These are phyloP conservation scores for Stomatorhinus walkeri DNA, from an alignment of 2,797 vertebrate genomes.

Conservation along the genomic window DNA sequence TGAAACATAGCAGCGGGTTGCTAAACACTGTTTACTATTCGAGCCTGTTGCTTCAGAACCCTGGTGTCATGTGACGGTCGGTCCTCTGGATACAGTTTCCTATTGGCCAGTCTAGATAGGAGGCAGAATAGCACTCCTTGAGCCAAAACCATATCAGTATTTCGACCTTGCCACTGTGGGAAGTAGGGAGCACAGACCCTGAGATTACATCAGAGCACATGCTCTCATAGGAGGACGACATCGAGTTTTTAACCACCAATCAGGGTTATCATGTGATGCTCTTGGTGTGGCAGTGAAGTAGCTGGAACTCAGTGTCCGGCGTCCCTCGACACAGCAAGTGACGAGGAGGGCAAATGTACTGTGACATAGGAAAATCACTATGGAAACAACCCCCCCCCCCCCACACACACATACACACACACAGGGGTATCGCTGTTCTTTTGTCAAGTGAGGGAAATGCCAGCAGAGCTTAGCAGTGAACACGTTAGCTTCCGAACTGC, in stretches of 20 bases:
- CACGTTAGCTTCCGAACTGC: not conserved
- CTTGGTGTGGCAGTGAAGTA: slow-evolving; percentile 15
- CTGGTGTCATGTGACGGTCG: not conserved
- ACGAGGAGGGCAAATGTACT: not conserved
- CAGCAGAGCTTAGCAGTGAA: not conserved
- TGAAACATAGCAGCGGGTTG: not conserved
- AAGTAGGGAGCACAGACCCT: not conserved
- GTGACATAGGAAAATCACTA: not conserved
- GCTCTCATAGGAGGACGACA: slow-evolving; percentile 31
- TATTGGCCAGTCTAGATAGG: not conserved
- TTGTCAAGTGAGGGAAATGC: not conserved
- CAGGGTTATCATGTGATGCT: slow-evolving; percentile 27
- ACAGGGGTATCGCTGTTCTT: not conserved
- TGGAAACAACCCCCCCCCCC: not conserved
- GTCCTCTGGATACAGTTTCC: not conserved
- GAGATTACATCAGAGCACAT: slow-evolving; percentile 33
- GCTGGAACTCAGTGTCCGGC: slow-evolving; percentile 3
- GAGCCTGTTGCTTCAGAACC: not conserved
- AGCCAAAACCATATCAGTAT: not conserved
- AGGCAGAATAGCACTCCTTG: not conserved
- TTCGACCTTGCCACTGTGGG: slow-evolving; percentile 18
- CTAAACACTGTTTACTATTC: not conserved
- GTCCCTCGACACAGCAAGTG: not conserved
- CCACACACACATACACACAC: not conserved
- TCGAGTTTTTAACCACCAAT: slow-evolving; percentile 35